Conservation (phyloP, 2,888 invertebrate genomes). For the Andrena chrysosceles region DNA sequence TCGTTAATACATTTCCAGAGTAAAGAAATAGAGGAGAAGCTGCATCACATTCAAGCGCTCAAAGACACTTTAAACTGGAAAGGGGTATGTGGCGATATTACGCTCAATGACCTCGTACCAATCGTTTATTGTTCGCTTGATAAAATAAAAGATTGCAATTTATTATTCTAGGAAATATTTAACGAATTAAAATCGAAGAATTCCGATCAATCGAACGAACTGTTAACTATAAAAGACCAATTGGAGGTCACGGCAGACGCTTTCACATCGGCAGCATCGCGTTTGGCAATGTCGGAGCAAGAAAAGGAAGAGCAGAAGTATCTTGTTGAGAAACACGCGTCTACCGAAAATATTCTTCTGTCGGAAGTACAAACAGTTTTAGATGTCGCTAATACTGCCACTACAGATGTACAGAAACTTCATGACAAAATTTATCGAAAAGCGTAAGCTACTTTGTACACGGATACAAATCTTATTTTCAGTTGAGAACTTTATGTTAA, state of each 20-base stretch:
- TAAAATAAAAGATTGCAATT: slow-evolving; percentile 19
- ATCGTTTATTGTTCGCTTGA: neutral
- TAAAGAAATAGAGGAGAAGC: slow-evolving; percentile 90
- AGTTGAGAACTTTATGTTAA: neutral
- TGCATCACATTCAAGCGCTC: slow-evolving; percentile 89
- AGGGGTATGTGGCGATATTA: slow-evolving; percentile 81
- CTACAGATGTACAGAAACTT: slow-evolving; percentile 87
- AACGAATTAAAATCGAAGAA: slow-evolving; percentile 76
- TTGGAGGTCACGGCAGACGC: slow-evolving; percentile 83
- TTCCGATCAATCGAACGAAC: slow-evolving; percentile 71
- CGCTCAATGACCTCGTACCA: neutral
- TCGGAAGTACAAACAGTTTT: slow-evolving; percentile 89
- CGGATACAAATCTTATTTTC: neutral
- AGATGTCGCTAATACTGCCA: slow-evolving; percentile 88
- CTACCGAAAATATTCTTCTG: slow-evolving; percentile 88
- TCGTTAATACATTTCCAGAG: slow-evolving; percentile 88
- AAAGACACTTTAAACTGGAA: slow-evolving; percentile 89
- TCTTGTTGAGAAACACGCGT: slow-evolving; percentile 88
- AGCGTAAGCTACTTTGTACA: slow-evolving; percentile 64
- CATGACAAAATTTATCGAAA: slow-evolving; percentile 87
- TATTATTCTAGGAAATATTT: slow-evolving; percentile 77
- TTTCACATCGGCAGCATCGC: slow-evolving; percentile 84
- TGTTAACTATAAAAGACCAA: slow-evolving; percentile 84
- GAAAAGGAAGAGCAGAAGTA: slow-evolving; percentile 89
- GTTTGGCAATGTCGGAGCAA: slow-evolving; percentile 84